phyloP scores from a whole-genome alignment of 2,113 vertebrate genomes.

The Phrynosoma platyrhinos region DNA sequence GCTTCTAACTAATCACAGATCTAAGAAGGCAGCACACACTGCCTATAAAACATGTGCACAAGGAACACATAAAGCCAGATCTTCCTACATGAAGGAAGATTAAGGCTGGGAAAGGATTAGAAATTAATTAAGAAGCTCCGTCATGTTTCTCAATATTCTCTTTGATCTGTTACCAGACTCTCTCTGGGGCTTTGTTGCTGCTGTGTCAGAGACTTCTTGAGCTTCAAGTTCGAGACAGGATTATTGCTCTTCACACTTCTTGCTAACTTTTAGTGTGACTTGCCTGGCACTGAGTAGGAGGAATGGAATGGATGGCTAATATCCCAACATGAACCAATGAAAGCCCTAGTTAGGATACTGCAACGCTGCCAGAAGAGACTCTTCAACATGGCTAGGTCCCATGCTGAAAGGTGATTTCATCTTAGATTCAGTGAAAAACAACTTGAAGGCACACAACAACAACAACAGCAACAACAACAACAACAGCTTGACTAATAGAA shows the following conservation, averaged over 20 bases:
- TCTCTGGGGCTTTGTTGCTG: slow-evolving; percentile 48
- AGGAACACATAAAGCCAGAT: slow-evolving; percentile 67
- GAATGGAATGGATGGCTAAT: neutral
- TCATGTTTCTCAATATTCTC: slow-evolving; percentile 60
- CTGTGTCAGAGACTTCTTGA: slow-evolving; percentile 45
- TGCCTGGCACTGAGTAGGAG: neutral
- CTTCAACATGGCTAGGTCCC: neutral
- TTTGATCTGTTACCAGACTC: slow-evolving; percentile 65
- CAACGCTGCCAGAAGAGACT: neutral
- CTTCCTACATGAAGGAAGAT: slow-evolving; percentile 63
- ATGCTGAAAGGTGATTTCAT: neutral
- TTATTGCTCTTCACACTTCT: slow-evolving; percentile 38
- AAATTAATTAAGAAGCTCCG: slow-evolving; percentile 73
- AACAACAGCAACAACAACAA: too few relatives aligned
- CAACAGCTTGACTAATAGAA: neutral
- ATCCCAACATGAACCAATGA: neutral
- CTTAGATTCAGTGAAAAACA: neutral
- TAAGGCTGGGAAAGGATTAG: slow-evolving; percentile 73
- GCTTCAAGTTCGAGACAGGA: slow-evolving; percentile 41
- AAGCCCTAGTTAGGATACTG: neutral
- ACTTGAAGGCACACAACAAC: too few relatives aligned
- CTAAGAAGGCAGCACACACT: slow-evolving; percentile 52
- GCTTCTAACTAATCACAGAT: slow-evolving; percentile 52
- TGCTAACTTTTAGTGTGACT: neutral
- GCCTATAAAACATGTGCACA: slow-evolving; percentile 65